Percentiles rank a stretch among this genome's conserved stretches.
Evolutionary conservation across 1,140 invertebrate genomes (phyloP).

Genomic region (Drosophila persimilis): DNA sequence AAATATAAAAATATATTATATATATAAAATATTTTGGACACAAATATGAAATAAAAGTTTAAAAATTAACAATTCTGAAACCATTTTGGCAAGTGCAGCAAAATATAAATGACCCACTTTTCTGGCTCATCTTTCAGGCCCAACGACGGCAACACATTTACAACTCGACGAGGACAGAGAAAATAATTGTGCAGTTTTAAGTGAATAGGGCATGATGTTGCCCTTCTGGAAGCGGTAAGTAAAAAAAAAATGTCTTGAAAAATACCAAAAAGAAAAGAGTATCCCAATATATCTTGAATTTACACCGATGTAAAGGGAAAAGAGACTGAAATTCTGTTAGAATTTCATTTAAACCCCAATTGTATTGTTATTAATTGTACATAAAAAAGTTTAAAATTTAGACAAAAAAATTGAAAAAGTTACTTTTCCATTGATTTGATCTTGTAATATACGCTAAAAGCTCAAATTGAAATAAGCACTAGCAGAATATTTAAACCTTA

Average conservation of each 20-base stretch:
- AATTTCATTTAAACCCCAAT: no score
- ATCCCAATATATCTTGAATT: neutral
- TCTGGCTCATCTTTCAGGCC: conserved; percentile 67
- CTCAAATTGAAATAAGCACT: no score
- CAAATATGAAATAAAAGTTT: conserved; percentile 2
- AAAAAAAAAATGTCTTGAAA: neutral
- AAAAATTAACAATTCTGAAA: conserved; percentile 3
- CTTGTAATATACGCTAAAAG: no score
- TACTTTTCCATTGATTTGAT: no score
- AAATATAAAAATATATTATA: neutral
- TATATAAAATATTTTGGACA: conserved; percentile 4
- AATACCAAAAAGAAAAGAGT: neutral
- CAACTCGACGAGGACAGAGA: conserved; percentile 62
- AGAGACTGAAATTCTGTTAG: no score
- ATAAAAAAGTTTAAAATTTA: no score
- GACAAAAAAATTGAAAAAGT: no score
- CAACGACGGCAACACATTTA: conserved; percentile 69
- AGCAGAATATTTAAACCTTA: no score
- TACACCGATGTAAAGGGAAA: no score
- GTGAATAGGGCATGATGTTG: conserved; percentile 77
- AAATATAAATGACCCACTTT: conserved; percentile 64
- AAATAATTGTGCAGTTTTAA: conserved; percentile 64
- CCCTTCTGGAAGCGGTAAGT: conserved; percentile 82
- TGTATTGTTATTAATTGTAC: no score
- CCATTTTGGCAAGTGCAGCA: conserved; percentile 18